These are phyloP conservation scores for Notospermus geniculatus DNA, from an alignment of 1,140 invertebrate species.

Conservation along the genomic window DNA sequence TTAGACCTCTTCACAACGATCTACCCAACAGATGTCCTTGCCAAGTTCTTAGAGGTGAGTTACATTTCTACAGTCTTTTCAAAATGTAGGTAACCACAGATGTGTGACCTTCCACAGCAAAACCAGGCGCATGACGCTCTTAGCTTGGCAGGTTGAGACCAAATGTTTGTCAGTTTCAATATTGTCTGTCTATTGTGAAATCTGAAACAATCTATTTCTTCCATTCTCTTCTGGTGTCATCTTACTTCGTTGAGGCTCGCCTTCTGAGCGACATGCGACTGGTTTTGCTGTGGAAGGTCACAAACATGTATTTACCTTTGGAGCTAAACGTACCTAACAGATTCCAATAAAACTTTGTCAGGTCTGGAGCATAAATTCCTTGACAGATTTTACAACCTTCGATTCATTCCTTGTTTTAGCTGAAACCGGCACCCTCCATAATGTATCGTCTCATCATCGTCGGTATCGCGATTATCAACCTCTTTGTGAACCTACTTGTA, in stretches of 20 bases:
- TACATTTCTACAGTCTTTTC: not conserved
- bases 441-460: slow-evolving; percentile 38
- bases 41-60: slow-evolving; percentile 43
- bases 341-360: not conserved
- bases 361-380: not conserved
- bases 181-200: too few relatives aligned
- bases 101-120: not conserved
- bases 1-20: slow-evolving; percentile 43
- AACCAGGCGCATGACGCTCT: too few relatives aligned
- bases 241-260: too few relatives aligned
- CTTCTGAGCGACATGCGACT: too few relatives aligned
- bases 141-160: too few relatives aligned
- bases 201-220: too few relatives aligned
- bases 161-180: too few relatives aligned
- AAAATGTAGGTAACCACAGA: not conserved
- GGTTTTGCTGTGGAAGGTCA: too few relatives aligned
- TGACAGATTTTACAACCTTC: not conserved
- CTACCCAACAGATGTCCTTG: slow-evolving; percentile 39
- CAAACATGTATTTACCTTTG: not conserved
- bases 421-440: slow-evolving; percentile 34
- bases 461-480: slow-evolving; percentile 43
- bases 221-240: too few relatives aligned
- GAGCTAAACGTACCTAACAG: not conserved
- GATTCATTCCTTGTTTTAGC: slow-evolving; percentile 30
- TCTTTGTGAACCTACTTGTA: slow-evolving; percentile 38